Percentiles rank a stretch among this genome's conserved stretches.
These are phyloP conservation scores for Zelleria hepariella DNA, from an alignment of 2,888 invertebrate species.

Conservation along the genomic window DNA sequence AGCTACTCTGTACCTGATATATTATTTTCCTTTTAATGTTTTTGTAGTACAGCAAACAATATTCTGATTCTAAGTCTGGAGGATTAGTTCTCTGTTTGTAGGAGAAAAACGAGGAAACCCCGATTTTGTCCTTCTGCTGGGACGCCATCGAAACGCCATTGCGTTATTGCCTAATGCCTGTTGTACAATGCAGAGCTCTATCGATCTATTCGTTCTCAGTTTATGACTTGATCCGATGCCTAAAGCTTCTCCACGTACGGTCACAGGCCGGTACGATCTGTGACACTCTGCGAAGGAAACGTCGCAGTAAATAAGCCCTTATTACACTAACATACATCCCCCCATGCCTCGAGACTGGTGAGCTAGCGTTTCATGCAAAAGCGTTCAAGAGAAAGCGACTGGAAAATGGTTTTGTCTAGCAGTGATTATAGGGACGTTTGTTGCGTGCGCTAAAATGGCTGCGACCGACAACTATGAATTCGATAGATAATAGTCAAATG, in stretches of 20 bases:
- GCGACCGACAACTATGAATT: not conserved
- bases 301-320: conserved; percentile 8
- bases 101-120: no score
- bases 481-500: not conserved
- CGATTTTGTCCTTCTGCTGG: no score
- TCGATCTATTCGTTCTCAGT: not conserved
- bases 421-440: not conserved
- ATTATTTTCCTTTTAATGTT: no score
- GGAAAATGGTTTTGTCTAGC: not conserved
- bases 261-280: conserved; percentile 32
- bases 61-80: no score
- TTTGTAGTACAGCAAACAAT: no score
- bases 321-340: not conserved
- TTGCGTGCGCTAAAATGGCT: not conserved
- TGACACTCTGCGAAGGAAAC: conserved; percentile 23
- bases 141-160: no score
- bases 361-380: not conserved
- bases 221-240: not conserved
- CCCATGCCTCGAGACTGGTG: not conserved
- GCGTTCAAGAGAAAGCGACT: not conserved
- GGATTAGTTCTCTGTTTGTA: no score
- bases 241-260: not conserved
- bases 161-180: no score
- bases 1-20: no score
- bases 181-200: no score